Base-by-base conservation (phyloP, 2,888 invertebrate species). In the Acanthoscelides obtectus region DNA sequence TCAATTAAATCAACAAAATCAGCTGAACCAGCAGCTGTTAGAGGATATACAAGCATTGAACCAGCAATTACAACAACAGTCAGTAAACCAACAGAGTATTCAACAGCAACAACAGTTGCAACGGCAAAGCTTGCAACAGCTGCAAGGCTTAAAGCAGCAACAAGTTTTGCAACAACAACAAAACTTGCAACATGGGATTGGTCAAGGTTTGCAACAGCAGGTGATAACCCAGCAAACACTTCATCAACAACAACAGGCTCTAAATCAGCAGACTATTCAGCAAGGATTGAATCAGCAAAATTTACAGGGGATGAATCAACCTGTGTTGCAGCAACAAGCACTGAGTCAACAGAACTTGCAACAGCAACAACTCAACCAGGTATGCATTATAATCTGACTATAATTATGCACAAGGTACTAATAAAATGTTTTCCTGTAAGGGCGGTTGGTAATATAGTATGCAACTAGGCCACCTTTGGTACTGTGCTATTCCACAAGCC, bases 261-360 rank as follows among this genome's bases (percentile, higher is more conserved):
- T 73, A 67, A 74, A 77, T 22, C 79, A 79, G 69, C 79, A 79
- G 68, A 86, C 87, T 0, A 86, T 88, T 79, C 87, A 86, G 64
- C 88, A 88, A 45, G 70, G 67, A 21, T 69, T 72, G 8, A 72
- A 72, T 22, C 78, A 75, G 69, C 76, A 76, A 63, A 78, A 76
- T 72, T 70, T 77, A 22, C 78, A 78, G 20, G 68, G 25, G 19
- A 74, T 73, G 71, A 72, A 67, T 66, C 70, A 45, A 12, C 17
- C 25, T 25, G 3, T 17, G 12, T 45, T 45, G 20, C 78, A 77
- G 67, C 78, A 76, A 70, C 76, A 75, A 68, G 70, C 66, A 20
- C 70, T 72, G 8, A 72, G 72, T 20, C 78, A 75, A 69, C 76
- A 76, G 65, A 78, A 76, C 71, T 70, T 77, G 22, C 78, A 78